Evolutionary conservation across 2,888 invertebrate species (phyloP).

Genomic region (Colostygia pectinataria): DNA sequence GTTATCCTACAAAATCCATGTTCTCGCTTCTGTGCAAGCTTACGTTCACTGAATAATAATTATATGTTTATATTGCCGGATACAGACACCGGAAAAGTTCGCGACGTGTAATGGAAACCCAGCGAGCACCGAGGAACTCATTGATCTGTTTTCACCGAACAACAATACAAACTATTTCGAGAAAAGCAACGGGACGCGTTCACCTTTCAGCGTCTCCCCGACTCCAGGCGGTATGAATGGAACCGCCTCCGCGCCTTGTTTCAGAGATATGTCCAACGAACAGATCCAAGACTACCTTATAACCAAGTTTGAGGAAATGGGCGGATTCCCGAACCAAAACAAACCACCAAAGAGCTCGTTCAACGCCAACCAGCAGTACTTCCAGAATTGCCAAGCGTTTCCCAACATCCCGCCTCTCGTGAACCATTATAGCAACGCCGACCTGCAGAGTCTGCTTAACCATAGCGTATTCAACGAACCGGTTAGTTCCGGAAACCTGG

Average conservation of each 20-base stretch:
- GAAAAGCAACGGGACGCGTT: conserved; percentile 64
- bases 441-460: conserved; percentile 56
- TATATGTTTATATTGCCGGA: conserved; percentile 48
- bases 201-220: conserved; percentile 51
- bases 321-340: conserved; percentile 45
- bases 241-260: conserved; percentile 49
- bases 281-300: conserved; percentile 71
- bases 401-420: conserved; percentile 68
- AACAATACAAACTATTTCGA: conserved; percentile 53
- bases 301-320: conserved; percentile 67
- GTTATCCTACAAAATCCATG: not conserved
- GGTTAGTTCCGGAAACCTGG: conserved; percentile 48
- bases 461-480: conserved; percentile 52
- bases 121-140: conserved; percentile 52
- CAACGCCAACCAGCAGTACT: conserved; percentile 64
- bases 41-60: conserved; percentile 11
- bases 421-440: conserved; percentile 63
- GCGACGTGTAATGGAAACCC: conserved; percentile 54
- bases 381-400: conserved; percentile 70
- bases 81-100: conserved; percentile 43
- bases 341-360: conserved; percentile 38
- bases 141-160: conserved; percentile 53
- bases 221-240: conserved; percentile 40
- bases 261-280: conserved; percentile 66
- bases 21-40: not conserved